A percentile compares a stretch with the other conserved stretches of the same genome.
Conservation (phyloP, 2,888 invertebrate species). For the Sipha maydis region DNA sequence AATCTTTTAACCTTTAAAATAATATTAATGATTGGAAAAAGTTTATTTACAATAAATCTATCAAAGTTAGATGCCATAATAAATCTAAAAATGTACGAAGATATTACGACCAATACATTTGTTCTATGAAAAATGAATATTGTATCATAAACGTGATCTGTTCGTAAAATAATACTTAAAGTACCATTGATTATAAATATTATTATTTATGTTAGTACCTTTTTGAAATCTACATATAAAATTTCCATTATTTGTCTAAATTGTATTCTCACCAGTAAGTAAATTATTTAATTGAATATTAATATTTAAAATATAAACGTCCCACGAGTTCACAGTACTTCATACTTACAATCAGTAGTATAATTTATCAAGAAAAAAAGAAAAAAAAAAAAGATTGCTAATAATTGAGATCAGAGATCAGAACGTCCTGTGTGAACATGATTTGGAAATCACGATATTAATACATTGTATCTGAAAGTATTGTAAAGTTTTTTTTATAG, state of each 20-base stretch:
- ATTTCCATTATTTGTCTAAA: too few relatives aligned
- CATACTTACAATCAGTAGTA: too few relatives aligned
- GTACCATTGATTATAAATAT: background rate
- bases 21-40: background rate
- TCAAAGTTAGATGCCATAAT: background rate
- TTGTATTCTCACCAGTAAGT: too few relatives aligned
- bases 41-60: slow-evolving; percentile 15
- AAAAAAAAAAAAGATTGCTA: background rate
- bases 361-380: background rate
- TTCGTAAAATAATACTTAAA: background rate
- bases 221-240: too few relatives aligned
- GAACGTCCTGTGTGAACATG: background rate
- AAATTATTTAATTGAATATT: too few relatives aligned
- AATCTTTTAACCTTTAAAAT: slow-evolving; percentile 22
- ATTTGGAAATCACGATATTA: background rate
- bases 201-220: too few relatives aligned
- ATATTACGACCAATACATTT: background rate
- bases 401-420: background rate
- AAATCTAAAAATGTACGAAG: background rate
- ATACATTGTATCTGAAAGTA: background rate
- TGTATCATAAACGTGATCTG: background rate
- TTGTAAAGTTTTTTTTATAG: too few relatives aligned
- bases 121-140: background rate
- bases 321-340: background rate
- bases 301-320: background rate